phyloP scores from a whole-genome alignment of 1,140 invertebrate species.

The Pseudachorutes palmiensis region DNA sequence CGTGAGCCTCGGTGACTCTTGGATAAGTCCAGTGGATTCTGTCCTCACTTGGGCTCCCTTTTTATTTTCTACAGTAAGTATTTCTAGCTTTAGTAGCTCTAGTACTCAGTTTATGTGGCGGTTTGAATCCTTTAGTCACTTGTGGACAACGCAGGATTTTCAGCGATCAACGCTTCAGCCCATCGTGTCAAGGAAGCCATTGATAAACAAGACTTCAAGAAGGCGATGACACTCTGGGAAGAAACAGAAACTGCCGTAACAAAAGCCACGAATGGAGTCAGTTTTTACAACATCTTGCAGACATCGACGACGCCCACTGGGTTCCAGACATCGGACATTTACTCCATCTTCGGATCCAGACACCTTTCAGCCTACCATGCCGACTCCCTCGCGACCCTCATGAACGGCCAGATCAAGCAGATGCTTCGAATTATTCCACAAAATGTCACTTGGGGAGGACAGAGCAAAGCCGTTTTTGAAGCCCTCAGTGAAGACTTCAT shows the following conservation, averaged over 20 bases:
- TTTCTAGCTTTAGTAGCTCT: slow-evolving; percentile 42
- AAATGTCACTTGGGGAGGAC: slow-evolving; percentile 54
- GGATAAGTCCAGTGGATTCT: slow-evolving; percentile 75
- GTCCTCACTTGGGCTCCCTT: slow-evolving; percentile 69
- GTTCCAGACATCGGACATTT: background rate
- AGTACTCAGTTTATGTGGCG: slow-evolving; percentile 44
- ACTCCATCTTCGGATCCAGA: background rate
- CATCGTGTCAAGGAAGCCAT: slow-evolving; percentile 41
- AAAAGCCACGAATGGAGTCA: slow-evolving; percentile 52
- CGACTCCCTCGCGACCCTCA: slow-evolving; percentile 48
- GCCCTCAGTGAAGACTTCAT: slow-evolving; percentile 64
- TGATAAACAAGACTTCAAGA: slow-evolving; percentile 45
- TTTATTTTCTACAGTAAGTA: slow-evolving; percentile 57
- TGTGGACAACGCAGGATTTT: slow-evolving; percentile 45
- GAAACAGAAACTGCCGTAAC: slow-evolving; percentile 54
- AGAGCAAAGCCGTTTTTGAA: slow-evolving; percentile 55
- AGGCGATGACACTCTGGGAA: slow-evolving; percentile 57
- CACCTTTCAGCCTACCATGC: slow-evolving; percentile 17
- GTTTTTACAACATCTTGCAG: slow-evolving; percentile 72
- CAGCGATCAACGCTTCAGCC: slow-evolving; percentile 41
- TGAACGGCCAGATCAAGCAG: slow-evolving; percentile 60
- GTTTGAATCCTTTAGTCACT: slow-evolving; percentile 50
- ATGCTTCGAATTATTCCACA: slow-evolving; percentile 54
- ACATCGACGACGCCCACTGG: slow-evolving; percentile 23
- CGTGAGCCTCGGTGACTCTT: slow-evolving; percentile 71